Evolutionary conservation across 2,888 invertebrate genomes (phyloP).

Genomic region (Chrysolina americana): DNA sequence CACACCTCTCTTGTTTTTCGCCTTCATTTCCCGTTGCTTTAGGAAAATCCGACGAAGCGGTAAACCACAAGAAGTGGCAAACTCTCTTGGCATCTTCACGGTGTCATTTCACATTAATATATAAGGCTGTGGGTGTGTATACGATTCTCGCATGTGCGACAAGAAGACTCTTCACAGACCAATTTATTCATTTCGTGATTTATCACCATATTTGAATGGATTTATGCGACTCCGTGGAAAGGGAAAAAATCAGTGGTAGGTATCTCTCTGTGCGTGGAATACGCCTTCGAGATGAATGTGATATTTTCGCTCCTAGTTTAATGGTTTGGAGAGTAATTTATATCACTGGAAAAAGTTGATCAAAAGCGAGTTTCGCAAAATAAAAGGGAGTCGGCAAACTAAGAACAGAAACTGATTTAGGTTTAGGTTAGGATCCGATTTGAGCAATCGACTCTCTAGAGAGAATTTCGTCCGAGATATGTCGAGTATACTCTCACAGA

Average conservation of each 20-base stretch:
- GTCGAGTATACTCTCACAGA: too few relatives aligned
- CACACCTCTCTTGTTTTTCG: slow-evolving; percentile 18
- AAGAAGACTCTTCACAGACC: slow-evolving; percentile 43
- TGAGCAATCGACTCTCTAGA: too few relatives aligned
- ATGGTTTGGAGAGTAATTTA: too few relatives aligned
- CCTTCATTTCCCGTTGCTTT: slow-evolving; percentile 30
- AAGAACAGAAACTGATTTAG: too few relatives aligned
- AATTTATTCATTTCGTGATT: slow-evolving; percentile 56
- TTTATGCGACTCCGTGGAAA: slow-evolving; percentile 35
- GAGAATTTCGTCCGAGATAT: too few relatives aligned
- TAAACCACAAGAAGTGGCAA: slow-evolving; percentile 55
- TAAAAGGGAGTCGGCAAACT: too few relatives aligned
- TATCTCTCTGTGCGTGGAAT: neutral
- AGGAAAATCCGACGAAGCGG: slow-evolving; percentile 48
- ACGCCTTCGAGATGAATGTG: neutral
- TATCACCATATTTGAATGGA: slow-evolving; percentile 50
- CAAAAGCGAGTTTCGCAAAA: too few relatives aligned
- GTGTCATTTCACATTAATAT: slow-evolving; percentile 57
- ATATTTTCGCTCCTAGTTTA: too few relatives aligned
- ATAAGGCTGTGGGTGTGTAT: slow-evolving; percentile 51
- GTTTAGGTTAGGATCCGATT: too few relatives aligned
- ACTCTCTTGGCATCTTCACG: slow-evolving; percentile 52
- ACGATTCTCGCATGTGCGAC: slow-evolving; percentile 39
- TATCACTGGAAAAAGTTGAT: too few relatives aligned
- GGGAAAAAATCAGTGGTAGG: neutral